Evolutionary conservation across 37 sponge, comb jelly and placozoan genomes (phyloP), one percentile per base, ranked within the genome.

Genomic region (Lycopodina hypogea): DNA sequence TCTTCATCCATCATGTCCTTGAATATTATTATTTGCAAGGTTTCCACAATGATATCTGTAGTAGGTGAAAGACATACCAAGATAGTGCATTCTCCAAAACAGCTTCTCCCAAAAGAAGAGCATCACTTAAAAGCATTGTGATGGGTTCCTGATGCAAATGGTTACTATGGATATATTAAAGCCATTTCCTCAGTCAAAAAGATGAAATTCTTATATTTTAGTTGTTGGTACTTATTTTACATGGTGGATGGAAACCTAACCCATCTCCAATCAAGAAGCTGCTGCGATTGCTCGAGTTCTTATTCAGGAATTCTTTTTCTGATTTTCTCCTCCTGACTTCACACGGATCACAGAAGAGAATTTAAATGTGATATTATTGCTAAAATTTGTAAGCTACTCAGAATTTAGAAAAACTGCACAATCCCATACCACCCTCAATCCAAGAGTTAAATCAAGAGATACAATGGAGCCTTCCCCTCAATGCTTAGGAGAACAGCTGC

Each of bases 341-440:
- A 61, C 77, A 81, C 79, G 67, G 82, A 82, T 24, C 78, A 81
- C 28, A 81, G 77, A 3, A 40, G 58, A 34, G 76, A 86, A 68
- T 86, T 86, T 57, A 81, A 86, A 53, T 80, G 74, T 17, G 29
- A 67, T 21, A 11, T 86, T 4, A 1, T 86, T 1, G 21, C 34
- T 2, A 76, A 86, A n/a, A 56, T 86, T 7, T 86, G 87, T 42
- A 67, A 39, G 24, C 15, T 80, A 17, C 52, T 86, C 1, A 18
- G 40, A 4, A 73, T 86, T 40, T n/a, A 57, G 69, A 86, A 86
- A 72, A 58, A 60, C 23, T 0, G 82, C 24, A 87, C 78, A 33
- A 69, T 82, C 19, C 80, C 89, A 7, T 81, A 81, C 51, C 89
- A 88, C 69, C 84, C 84, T 2, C 78, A 84, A 51, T 51, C 82